These are phyloP conservation scores for Lampropteryx suffumata DNA, from an alignment of 2,888 invertebrate genomes.

Conservation along the genomic window DNA sequence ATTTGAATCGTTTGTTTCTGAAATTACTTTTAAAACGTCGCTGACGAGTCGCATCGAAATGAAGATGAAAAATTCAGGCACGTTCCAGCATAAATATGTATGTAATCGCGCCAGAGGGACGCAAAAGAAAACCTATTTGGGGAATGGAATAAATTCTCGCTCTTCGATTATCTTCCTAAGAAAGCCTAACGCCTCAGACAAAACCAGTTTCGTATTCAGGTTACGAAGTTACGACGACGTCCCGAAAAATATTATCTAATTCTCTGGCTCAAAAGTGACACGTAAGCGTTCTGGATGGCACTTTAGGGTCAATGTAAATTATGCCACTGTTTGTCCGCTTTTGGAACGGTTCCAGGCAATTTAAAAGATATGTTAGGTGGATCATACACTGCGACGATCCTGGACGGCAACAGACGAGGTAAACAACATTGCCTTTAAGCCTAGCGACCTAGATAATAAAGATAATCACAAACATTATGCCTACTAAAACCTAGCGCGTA, in stretches of 20 bases:
- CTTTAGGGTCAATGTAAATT: constrained; percentile 24
- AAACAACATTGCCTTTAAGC: no score
- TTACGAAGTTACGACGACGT: constrained; percentile 21
- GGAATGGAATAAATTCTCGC: background rate
- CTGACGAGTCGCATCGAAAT: background rate
- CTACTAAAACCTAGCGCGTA: no score
- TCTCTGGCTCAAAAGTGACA: constrained; percentile 17
- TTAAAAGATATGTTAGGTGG: constrained; percentile 16
- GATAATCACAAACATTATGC: no score
- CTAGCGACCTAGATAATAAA: no score
- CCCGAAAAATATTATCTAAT: constrained; percentile 21
- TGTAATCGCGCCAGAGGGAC: background rate
- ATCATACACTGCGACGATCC: no score
- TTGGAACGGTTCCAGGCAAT: constrained; percentile 32
- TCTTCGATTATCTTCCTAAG: background rate
- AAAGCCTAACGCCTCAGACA: background rate
- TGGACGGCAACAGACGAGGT: no score
- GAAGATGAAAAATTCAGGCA: background rate
- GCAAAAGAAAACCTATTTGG: background rate
- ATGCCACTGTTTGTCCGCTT: constrained; percentile 28
- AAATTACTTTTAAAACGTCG: no score
- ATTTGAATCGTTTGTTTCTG: no score
- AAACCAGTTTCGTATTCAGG: constrained; percentile 18
- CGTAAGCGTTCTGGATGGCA: constrained; percentile 26
- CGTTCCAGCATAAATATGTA: background rate